phyloP scores from a whole-genome alignment of 2,797 vertebrate species.

The Myiothlypis coronata region DNA sequence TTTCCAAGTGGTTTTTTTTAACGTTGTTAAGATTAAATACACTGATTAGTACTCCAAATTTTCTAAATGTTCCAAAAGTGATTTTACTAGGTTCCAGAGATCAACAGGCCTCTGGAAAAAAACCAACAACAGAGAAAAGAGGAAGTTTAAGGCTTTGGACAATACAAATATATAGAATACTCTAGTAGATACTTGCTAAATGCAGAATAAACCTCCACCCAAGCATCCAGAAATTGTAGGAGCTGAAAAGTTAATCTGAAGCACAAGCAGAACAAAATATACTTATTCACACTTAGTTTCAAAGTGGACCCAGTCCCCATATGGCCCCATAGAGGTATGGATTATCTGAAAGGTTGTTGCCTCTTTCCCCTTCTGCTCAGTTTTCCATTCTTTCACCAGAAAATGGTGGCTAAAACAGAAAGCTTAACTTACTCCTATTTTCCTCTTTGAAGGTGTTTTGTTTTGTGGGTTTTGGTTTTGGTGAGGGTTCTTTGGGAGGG shows the following conservation, averaged over 20 bases:
- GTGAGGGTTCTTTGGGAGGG: background rate
- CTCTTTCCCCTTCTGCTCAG: background rate
- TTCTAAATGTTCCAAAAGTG: background rate
- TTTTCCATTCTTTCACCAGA: background rate
- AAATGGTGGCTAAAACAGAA: background rate
- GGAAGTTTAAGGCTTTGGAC: background rate
- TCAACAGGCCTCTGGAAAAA: background rate
- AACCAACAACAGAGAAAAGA: background rate
- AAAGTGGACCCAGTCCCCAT: background rate
- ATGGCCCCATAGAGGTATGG: rapidly evolving
- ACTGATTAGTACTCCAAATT: background rate
- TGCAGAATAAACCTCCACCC: background rate
- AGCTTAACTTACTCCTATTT: background rate
- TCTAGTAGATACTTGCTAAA: background rate
- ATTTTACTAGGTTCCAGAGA: background rate
- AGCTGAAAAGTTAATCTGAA: background rate
- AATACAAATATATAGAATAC: background rate
- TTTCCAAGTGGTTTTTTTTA: background rate
- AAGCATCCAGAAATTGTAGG: background rate
- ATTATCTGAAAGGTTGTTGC: background rate
- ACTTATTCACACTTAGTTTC: background rate
- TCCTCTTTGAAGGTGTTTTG: background rate
- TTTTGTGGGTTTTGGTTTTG: background rate
- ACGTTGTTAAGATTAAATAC: background rate
- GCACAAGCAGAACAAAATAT: background rate